Evolutionary conservation across 2,888 invertebrate genomes (phyloP).

Genomic region (Erynnis tages): DNA sequence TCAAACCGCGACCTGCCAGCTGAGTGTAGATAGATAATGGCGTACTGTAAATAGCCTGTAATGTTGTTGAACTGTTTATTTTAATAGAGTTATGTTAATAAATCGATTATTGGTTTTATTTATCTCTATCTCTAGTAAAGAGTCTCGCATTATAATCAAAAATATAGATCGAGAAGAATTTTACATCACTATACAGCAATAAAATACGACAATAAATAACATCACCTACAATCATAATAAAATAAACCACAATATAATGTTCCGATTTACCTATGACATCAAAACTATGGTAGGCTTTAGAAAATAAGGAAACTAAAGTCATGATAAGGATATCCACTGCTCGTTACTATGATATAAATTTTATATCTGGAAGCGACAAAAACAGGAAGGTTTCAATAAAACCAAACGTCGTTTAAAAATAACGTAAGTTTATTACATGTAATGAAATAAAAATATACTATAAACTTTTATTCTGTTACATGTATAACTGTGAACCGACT

Average conservation of each 20-base stretch:
- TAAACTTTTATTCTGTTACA: conserved; percentile 72
- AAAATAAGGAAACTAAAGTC: too few relatives aligned
- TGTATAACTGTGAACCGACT: conserved; percentile 53
- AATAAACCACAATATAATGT: too few relatives aligned
- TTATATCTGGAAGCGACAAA: too few relatives aligned
- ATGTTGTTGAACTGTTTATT: conserved; percentile 77
- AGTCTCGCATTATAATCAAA: too few relatives aligned
- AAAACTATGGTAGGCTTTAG: too few relatives aligned
- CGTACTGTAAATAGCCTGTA: conserved; percentile 69
- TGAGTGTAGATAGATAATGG: conserved; percentile 69
- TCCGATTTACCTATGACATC: too few relatives aligned
- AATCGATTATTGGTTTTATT: conserved; percentile 67
- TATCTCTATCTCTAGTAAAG: too few relatives aligned
- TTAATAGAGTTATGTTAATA: conserved; percentile 80
- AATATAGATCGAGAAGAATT: too few relatives aligned
- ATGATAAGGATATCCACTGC: neutral
- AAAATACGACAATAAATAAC: too few relatives aligned
- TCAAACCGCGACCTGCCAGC: conserved; percentile 42
- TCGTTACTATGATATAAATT: neutral
- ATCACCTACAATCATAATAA: too few relatives aligned
- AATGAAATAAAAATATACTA: conserved; percentile 78
- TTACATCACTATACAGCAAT: too few relatives aligned
- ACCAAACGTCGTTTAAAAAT: conserved; percentile 74
- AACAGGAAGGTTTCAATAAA: conserved; percentile 45
- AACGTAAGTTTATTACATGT: conserved; percentile 81